Conservation (phyloP, 2,797 vertebrate species). For the Lemur catta region DNA sequence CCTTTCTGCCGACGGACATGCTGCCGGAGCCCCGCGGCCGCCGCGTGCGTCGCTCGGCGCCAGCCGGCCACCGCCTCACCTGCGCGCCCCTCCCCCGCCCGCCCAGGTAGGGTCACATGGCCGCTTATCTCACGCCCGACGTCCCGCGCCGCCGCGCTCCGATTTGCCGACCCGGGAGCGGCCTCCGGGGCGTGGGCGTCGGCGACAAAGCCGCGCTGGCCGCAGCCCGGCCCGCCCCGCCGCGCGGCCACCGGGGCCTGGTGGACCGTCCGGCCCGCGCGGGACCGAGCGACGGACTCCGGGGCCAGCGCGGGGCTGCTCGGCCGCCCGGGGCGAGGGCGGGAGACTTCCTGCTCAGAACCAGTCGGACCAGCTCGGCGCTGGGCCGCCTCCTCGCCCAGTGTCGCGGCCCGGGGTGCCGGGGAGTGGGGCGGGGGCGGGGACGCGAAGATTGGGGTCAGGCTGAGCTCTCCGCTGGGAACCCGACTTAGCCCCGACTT, state of each 20-base stretch:
- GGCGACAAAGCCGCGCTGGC: constrained; percentile 21
- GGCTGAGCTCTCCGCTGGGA: constrained; percentile 19
- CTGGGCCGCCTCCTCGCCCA: constrained; percentile 33
- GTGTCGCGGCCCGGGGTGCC: constrained; percentile 17
- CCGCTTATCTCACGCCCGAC: constrained; percentile 82
- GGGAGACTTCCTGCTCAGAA: constrained; percentile 71
- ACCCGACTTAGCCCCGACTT: constrained; percentile 38
- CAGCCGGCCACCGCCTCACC: constrained; percentile 55
- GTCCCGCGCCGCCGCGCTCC: constrained; percentile 32
- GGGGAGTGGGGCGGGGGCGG: background rate
- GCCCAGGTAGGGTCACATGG: constrained; percentile 88
- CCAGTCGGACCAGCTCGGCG: constrained; percentile 69
- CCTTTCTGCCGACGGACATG: constrained; percentile 92
- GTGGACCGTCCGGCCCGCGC: background rate
- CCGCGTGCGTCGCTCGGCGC: background rate
- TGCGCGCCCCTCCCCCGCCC: constrained; percentile 90
- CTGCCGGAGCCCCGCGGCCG: background rate
- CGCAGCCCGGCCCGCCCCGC: background rate
- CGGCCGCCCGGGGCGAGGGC: constrained; percentile 42
- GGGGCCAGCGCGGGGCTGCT: constrained; percentile 8
- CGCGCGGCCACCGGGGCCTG: background rate
- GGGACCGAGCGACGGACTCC: background rate
- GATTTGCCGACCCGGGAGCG: constrained; percentile 20
- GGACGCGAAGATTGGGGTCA: background rate
- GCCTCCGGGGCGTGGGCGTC: constrained; percentile 52